Evolutionary conservation across 1,140 invertebrate genomes (phyloP).

Genomic region (Bombus affinis): DNA sequence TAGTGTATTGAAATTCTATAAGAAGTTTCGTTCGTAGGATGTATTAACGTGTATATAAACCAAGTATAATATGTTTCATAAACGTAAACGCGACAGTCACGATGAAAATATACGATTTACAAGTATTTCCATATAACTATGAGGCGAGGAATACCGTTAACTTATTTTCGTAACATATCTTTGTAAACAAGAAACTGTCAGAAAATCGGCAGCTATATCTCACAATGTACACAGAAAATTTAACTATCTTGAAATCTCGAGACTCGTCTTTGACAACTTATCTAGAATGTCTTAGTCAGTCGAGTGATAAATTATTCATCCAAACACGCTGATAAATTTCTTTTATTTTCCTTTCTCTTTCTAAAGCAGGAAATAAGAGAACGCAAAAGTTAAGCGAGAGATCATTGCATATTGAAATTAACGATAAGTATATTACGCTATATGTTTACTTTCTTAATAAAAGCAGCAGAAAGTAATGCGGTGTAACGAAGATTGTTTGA

Average conservation of each 20-base stretch:
- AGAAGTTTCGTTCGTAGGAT: too few relatives aligned
- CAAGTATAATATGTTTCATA: not conserved
- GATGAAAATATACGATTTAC: not conserved
- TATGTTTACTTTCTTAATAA: not conserved
- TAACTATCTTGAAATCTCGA: not conserved
- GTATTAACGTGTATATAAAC: not conserved
- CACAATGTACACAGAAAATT: not conserved
- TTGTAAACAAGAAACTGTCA: not conserved
- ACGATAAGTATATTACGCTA: not conserved
- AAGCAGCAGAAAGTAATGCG: not conserved
- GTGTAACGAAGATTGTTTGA: not conserved
- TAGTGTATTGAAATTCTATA: too few relatives aligned
- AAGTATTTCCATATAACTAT: not conserved
- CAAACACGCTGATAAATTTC: not conserved
- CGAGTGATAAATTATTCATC: not conserved
- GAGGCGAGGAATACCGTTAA: not conserved
- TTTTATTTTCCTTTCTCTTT: not conserved
- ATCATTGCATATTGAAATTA: constrained; percentile 8
- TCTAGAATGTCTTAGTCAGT: not conserved
- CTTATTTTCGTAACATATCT: not conserved
- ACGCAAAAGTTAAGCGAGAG: not conserved
- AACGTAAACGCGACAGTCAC: not conserved
- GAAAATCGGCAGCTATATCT: not conserved
- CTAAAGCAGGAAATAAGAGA: not conserved
- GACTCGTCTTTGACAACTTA: not conserved